Evolutionary conservation across 2,888 invertebrate genomes (phyloP).

Genomic region (Resseliella maxima): DNA sequence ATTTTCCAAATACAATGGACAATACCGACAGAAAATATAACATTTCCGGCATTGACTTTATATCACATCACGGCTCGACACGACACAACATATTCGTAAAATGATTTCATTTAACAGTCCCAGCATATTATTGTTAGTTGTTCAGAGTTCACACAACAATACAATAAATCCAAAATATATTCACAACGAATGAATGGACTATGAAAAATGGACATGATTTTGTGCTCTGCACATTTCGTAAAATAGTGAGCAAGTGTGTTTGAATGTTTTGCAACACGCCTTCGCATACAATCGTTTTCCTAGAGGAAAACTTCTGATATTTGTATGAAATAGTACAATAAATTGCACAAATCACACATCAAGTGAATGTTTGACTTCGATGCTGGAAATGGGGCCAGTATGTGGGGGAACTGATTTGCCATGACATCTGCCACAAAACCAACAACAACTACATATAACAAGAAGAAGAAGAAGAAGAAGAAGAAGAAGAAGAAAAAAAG

Average conservation of each 20-base stretch:
- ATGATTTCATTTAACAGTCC: background rate
- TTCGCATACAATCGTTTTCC: constrained; percentile 4
- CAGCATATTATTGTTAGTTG: background rate
- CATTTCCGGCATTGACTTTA: background rate
- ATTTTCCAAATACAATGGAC: background rate
- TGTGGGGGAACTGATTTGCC: background rate
- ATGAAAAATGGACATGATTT: constrained; percentile 43
- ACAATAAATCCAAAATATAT: background rate
- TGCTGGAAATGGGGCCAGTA: constrained; percentile 1
- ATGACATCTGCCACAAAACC: background rate
- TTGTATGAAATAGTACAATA: background rate
- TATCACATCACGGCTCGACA: background rate
- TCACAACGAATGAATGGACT: background rate
- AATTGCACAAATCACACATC: constrained; percentile 26
- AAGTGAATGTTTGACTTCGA: background rate
- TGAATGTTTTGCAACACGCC: constrained; percentile 32
- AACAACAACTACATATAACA: background rate
- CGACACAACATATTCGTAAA: background rate
- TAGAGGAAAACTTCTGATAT: constrained; percentile 14
- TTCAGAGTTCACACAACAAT: background rate
- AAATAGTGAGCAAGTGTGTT: background rate
- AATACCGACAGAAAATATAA: background rate
- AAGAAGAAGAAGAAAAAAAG: background rate
- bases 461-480: background rate
- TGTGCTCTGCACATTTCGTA: background rate